Evolutionary conservation across 1,140 invertebrate genomes (phyloP).

Genomic region (Macrocentrus cingulum): DNA sequence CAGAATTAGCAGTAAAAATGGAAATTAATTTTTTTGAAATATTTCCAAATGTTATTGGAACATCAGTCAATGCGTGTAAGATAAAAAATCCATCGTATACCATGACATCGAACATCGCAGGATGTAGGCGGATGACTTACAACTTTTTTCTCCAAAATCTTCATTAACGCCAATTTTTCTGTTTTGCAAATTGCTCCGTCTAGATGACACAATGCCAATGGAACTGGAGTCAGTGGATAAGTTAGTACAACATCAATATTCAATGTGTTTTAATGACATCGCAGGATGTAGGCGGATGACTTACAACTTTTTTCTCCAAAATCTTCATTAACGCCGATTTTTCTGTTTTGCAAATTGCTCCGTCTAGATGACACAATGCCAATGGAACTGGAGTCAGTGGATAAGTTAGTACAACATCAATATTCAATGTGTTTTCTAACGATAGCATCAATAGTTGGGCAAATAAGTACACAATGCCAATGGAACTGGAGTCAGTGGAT

Average conservation of each 20-base stretch:
- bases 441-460: too few species aligned
- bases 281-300: too few species aligned
- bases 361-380: too few species aligned
- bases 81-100: constrained; percentile 40
- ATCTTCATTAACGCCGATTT: too few species aligned
- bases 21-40: constrained; percentile 35
- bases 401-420: too few species aligned
- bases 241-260: constrained; percentile 32
- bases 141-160: neutral
- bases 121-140: neutral
- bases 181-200: constrained; percentile 38
- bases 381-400: too few species aligned
- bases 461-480: constrained; percentile 34
- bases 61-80: constrained; percentile 31
- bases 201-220: constrained; percentile 36
- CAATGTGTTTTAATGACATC: constrained; percentile 26
- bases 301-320: too few species aligned
- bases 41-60: constrained; percentile 35
- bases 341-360: too few species aligned
- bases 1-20: constrained; percentile 26
- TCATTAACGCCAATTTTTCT: constrained; percentile 31
- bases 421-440: too few species aligned
- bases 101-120: constrained; percentile 29
- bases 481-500: constrained; percentile 34
- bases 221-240: constrained; percentile 34